These are phyloP conservation scores for Ascidia mentula DNA, from an alignment of 23 tunicate genomes.

Conservation along the genomic window DNA sequence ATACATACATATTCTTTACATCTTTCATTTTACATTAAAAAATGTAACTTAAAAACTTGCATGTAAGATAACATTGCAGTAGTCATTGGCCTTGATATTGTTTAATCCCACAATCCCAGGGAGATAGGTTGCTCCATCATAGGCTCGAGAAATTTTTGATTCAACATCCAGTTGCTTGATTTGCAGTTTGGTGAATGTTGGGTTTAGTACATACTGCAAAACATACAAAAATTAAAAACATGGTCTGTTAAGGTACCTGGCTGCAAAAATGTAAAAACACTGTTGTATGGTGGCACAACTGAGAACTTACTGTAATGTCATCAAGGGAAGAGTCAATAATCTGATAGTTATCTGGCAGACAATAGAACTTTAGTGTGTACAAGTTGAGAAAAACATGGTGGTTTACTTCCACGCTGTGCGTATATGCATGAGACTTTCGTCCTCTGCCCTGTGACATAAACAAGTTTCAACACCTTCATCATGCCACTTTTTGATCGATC, in stretches of 20 bases:
- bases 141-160: conserved; percentile 62
- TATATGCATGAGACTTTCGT: conserved; percentile 78
- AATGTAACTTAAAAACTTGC: conserved; percentile 11
- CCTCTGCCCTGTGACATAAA: conserved; percentile 86
- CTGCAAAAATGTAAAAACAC: no score
- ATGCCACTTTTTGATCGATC: background rate
- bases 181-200: conserved; percentile 69
- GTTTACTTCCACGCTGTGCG: conserved; percentile 86
- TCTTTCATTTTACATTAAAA: background rate
- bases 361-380: conserved; percentile 88
- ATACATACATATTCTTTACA: background rate
- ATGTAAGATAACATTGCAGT: conserved; percentile 93
- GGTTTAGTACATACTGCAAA: conserved; percentile 80
- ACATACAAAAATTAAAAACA: background rate
- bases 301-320: conserved; percentile 70
- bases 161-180: conserved; percentile 50
- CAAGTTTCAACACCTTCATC: background rate
- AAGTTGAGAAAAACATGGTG: conserved; percentile 95
- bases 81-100: conserved; percentile 96
- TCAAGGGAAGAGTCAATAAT: conserved; percentile 93
- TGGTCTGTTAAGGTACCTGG: background rate
- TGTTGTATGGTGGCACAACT: no score
- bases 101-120: conserved; percentile 95
- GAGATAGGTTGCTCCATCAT: conserved; percentile 88
- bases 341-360: conserved; percentile 94